Conservation (phyloP, 2,888 invertebrate species). For the Steinernema carpocapsae region DNA sequence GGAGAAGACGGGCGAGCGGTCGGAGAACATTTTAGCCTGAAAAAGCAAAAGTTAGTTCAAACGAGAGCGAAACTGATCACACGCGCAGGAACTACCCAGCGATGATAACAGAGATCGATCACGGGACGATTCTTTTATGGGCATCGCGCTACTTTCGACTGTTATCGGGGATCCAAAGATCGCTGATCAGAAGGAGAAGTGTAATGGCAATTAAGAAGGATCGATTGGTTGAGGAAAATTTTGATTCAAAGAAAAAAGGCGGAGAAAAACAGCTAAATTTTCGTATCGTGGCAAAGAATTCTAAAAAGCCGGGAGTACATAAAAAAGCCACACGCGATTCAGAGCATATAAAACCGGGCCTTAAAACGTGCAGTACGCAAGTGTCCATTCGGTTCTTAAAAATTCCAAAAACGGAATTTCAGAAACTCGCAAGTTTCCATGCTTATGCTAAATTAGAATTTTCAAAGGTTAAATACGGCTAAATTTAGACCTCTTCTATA, state of each 20-base stretch:
- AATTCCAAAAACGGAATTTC: neutral
- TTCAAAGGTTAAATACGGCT: neutral
- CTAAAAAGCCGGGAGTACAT: no score
- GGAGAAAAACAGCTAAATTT: no score
- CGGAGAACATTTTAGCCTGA: neutral
- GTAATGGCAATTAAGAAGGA: no score
- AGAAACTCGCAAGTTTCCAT: neutral
- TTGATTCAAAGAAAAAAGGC: no score
- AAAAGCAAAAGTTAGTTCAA: neutral
- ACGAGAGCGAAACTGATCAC: neutral
- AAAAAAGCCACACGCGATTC: no score
- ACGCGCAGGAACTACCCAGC: neutral
- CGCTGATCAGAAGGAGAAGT: no score
- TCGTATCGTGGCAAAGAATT: no score
- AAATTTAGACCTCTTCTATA: neutral
- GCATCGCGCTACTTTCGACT: neutral
- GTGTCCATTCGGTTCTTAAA: no score
- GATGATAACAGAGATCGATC: neutral
- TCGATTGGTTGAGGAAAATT: no score
- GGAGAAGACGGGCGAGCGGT: constrained; percentile 4
- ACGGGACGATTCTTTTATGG: neutral
- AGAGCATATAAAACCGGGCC: no score
- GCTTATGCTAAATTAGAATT: neutral
- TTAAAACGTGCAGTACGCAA: no score
- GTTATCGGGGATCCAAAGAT: no score